A percentile compares a stretch with the other conserved stretches of the same genome.
Conservation (phyloP, 2,888 invertebrate species). For the Siphonodentalium dalli region DNA sequence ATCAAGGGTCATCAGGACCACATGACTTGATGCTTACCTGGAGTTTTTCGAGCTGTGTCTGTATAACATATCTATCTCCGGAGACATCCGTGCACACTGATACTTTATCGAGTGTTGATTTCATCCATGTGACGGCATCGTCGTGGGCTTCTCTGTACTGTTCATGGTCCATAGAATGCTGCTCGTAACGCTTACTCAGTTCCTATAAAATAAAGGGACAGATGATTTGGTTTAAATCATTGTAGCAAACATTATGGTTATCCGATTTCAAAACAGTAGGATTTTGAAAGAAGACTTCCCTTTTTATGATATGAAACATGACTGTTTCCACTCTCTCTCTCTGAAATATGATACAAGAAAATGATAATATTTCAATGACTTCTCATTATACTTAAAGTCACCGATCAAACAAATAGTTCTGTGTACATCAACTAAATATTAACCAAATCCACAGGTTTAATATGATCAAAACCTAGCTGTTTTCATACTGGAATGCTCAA, state of each 20-base stretch:
- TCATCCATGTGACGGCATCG: conserved; percentile 84
- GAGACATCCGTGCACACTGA: conserved; percentile 84
- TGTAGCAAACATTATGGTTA: background rate
- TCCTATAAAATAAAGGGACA: conserved; percentile 40
- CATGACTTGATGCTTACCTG: too few relatives aligned
- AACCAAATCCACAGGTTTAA: too few relatives aligned
- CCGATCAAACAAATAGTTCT: too few relatives aligned
- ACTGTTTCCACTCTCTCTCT: too few relatives aligned
- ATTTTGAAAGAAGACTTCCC: background rate
- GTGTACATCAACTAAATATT: too few relatives aligned
- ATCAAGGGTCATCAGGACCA: too few relatives aligned
- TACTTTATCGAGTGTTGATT: conserved; percentile 82
- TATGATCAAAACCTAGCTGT: too few relatives aligned
- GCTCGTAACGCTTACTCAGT: conserved; percentile 69
- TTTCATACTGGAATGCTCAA: too few relatives aligned
- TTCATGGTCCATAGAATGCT: conserved; percentile 86
- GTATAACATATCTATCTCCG: conserved; percentile 62
- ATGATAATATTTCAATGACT: too few relatives aligned
- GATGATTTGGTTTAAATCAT: background rate
- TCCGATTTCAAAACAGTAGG: background rate
- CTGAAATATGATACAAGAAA: too few relatives aligned
- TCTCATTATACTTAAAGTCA: too few relatives aligned
- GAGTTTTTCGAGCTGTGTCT: conserved; percentile 55
- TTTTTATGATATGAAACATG: too few relatives aligned
- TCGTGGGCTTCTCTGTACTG: conserved; percentile 77